Base-by-base conservation (phyloP, 2,113 vertebrate species). In the Sorex fumeus region DNA sequence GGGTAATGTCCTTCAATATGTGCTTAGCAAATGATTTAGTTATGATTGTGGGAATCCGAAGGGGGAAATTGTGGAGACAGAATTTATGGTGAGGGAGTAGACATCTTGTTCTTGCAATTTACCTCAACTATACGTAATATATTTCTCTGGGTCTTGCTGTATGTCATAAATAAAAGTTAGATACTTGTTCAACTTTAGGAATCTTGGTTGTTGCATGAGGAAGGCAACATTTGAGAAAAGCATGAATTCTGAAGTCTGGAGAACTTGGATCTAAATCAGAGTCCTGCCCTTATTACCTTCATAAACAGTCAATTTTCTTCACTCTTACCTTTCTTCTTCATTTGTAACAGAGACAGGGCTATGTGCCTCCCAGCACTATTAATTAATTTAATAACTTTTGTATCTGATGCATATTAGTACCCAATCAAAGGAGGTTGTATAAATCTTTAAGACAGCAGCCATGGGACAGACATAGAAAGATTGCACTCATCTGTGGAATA, bases 291-390 rank as follows among this genome's bases (percentile, higher is more conserved):
- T n/a, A 30, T 67, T 12, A 8, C 18, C 83, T 84, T 6, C 40
- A 9, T 2, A 18, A 28, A 21, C 30, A 79, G n/a, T 10, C 70
- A 45, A n/a, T 12, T 32, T 23, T 90, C 87, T 60, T 27, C 47
- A 67, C 4, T 2, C 28, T 66, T 67, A 21, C 25, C 77, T 5
- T 25, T 2, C 60, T 71, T 70, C 36, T 32, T 47, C 30, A 19
- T 47, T 40, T 84, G 27, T 69, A 28, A 18, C 34, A 47, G 12
- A 66, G 4, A 27, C 6, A 57, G 40, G 70, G 21, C 8, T 19
- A 1, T 34, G 27, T 28, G 25, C 9, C 15, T 27, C 0, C 0
- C 3, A 47, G 36, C 28, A 50, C 8, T 40, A 5, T 43, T 28
- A 12, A 85, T 78, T 62, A 30, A 30, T 85, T 70, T 70, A 93